A percentile compares a stretch with the other conserved stretches of the same genome.
Conservation (phyloP, 2,888 invertebrate genomes). For the Syritta pipiens region DNA sequence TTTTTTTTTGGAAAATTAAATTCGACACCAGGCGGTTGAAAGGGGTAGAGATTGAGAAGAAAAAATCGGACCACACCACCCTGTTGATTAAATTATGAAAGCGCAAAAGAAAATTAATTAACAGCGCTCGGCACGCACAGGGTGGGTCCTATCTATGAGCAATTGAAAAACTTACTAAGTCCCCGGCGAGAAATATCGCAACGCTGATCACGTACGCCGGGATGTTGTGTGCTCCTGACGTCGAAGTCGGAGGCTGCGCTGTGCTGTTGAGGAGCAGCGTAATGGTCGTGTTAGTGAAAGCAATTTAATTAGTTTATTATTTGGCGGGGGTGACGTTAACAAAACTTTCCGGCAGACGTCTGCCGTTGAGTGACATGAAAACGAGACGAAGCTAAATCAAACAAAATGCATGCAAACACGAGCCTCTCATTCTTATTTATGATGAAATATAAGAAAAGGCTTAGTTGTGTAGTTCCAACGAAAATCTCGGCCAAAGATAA, state of each 20-base stretch:
- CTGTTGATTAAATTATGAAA: slow-evolving; percentile 47
- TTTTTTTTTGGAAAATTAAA: slow-evolving; percentile 15
- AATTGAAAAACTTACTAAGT: slow-evolving; percentile 51
- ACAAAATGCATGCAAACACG: no score
- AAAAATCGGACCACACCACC: background rate
- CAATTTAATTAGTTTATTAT: slow-evolving; percentile 15
- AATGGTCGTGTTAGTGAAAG: background rate
- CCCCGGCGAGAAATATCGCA: slow-evolving; percentile 10
- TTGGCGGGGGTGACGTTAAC: background rate
- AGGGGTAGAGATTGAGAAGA: background rate
- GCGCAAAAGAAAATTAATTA: slow-evolving; percentile 49
- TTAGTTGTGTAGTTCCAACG: no score
- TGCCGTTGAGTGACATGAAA: no score
- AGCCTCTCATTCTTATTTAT: no score
- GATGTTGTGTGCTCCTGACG: slow-evolving; percentile 48
- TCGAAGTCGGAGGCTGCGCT: slow-evolving; percentile 9
- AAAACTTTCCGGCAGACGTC: no score
- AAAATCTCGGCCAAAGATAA: no score
- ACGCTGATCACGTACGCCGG: slow-evolving; percentile 43
- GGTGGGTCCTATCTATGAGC: background rate
- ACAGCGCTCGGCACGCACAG: slow-evolving; percentile 12
- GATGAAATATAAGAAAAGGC: no score
- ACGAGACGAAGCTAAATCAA: no score
- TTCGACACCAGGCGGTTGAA: slow-evolving; percentile 23
- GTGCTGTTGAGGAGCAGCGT: background rate